Conservation (phyloP, 2,888 invertebrate species). For the Tridacna gigas region DNA sequence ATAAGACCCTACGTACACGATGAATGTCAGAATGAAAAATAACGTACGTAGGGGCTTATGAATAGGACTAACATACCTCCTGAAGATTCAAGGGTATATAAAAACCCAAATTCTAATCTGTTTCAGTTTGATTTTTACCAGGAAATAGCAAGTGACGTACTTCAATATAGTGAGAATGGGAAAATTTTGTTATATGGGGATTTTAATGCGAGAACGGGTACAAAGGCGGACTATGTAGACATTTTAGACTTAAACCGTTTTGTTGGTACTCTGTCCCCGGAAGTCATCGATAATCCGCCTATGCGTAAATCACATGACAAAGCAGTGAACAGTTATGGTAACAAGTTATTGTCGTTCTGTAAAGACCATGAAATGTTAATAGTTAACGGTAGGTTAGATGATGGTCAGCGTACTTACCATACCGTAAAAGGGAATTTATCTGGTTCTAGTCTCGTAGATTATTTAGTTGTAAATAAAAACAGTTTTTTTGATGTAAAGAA, state of each 20-base stretch:
- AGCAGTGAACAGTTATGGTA: constrained; percentile 20
- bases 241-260: constrained; percentile 26
- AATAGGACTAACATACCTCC: too few relatives aligned
- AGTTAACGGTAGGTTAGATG: constrained; percentile 31
- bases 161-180: constrained; percentile 19
- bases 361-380: constrained; percentile 19
- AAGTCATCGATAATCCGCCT: constrained; percentile 4
- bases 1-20: too few relatives aligned
- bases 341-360: constrained; percentile 27
- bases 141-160: constrained; percentile 12
- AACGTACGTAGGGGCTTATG: too few relatives aligned
- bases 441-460: constrained; percentile 35
- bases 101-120: constrained; percentile 21
- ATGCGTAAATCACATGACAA: constrained; percentile 17
- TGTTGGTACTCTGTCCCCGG: constrained; percentile 23
- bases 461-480: too few relatives aligned
- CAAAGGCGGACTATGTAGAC: constrained; percentile 20
- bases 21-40: too few relatives aligned
- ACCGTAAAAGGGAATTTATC: constrained; percentile 26
- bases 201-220: constrained; percentile 35
- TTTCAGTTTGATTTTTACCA: constrained; percentile 40
- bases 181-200: constrained; percentile 31
- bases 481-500: too few relatives aligned
- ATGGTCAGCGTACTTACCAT: too few relatives aligned
- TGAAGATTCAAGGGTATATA: constrained; percentile 36